Evolutionary conservation across 2,113 vertebrate species (phyloP), one percentile per base, ranked within the genome.

Genomic region (Falco punctatus): DNA sequence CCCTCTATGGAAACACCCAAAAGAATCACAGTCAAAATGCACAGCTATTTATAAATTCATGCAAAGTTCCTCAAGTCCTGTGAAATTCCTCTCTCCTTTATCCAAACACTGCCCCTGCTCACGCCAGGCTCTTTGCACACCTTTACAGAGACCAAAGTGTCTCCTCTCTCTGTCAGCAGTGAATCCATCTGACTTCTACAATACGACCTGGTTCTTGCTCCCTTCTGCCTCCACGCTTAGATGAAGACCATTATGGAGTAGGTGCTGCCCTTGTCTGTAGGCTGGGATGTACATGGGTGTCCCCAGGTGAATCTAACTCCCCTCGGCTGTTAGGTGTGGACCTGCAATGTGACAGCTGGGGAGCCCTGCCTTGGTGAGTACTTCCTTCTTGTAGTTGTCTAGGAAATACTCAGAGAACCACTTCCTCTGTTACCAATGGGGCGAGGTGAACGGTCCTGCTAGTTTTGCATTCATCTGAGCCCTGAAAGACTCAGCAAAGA

Each of bases 391-490:
- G 58, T 27, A 62, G 86, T 65, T 51, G 71, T 35, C 85, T 93
- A 92, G 92, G 82, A 97, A 95, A 73, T 55, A 87, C 44, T 85
- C 79, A 44, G 71, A 90, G 92, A 93, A 88, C 88, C 80, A 49
- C 86, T 81, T 94, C 94, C 94, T 86, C 82, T 18, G 42, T 88
- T 66, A 4, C 4, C 6, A 6, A 5, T 10, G 59, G 64, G 75
- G 55, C 0, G 21, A 18, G 64, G 8, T n/a, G 78, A 80, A 30
- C 16, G 4, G 0, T 15, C 4, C 38, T 40, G 57, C 2, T 40
- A 8, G 67, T 24, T 71, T 54, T 62, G 69, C 58, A 8, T 51
- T 46, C 86, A 12, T 21, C 88, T 10, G 64, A 73, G 61, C 79
- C 69, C 85, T 1, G n/a, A 38, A 10, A 48, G 58, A 6, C 40